Evolutionary conservation across 2,797 vertebrate species (phyloP).

Genomic region (Tamandua tetradactyla): DNA sequence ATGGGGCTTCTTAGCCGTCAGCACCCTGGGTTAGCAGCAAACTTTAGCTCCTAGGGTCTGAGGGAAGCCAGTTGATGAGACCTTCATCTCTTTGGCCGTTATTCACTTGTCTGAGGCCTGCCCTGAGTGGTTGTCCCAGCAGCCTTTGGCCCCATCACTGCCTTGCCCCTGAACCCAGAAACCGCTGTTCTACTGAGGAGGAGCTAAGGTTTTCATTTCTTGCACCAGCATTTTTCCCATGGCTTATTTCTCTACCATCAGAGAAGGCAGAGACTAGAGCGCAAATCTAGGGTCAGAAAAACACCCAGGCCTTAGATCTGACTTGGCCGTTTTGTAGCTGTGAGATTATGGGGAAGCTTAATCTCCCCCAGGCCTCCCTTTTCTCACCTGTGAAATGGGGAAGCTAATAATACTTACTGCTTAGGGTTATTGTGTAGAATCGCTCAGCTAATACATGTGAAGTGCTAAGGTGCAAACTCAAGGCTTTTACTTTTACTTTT

Average conservation of each 20-base stretch:
- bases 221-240: neutral
- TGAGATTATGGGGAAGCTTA: neutral
- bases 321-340: neutral
- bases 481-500: too few species aligned
- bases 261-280: neutral
- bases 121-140: neutral
- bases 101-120: neutral
- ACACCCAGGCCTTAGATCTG: neutral
- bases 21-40: neutral
- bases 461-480: neutral
- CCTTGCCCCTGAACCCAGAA: neutral
- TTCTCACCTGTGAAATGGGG: neutral
- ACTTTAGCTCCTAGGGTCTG: neutral
- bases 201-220: constrained; percentile 7
- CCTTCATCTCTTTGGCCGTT: neutral
- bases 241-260: neutral
- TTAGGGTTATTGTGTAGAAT: neutral
- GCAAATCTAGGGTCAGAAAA: constrained; percentile 19
- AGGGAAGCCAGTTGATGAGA: neutral
- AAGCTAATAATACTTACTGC: neutral
- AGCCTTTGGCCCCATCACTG: neutral
- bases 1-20: neutral
- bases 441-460: neutral
- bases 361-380: neutral
- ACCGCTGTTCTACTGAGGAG: neutral